Evolutionary conservation across 2,113 vertebrate species (phyloP).

Genomic region (Parus major): DNA sequence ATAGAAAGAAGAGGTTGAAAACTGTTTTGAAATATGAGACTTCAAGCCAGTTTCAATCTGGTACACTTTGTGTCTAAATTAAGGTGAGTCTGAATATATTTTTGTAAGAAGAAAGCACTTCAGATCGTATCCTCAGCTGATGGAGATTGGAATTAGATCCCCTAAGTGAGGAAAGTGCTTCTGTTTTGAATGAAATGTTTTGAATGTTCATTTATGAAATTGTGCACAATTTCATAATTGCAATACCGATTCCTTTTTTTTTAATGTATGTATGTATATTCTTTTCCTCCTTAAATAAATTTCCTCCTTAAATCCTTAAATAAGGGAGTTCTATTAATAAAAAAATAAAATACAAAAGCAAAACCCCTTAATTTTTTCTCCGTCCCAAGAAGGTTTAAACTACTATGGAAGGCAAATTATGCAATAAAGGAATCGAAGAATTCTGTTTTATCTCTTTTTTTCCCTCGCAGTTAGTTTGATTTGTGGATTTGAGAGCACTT

Average conservation of each 20-base stretch:
- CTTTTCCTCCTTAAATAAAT: background rate
- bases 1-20: background rate
- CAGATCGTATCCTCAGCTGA: background rate
- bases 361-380: background rate
- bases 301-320: background rate
- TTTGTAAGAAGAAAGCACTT: background rate
- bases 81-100: background rate
- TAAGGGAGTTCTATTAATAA: background rate
- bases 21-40: background rate
- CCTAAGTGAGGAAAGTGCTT: background rate
- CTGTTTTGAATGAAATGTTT: background rate
- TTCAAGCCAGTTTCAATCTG: background rate
- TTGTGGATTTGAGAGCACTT: constrained; percentile 3
- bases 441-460: background rate
- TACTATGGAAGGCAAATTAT: background rate
- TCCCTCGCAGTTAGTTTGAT: background rate
- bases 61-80: background rate
- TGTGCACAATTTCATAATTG: background rate
- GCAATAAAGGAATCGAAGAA: background rate
- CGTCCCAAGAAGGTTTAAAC: background rate
- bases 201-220: too few species aligned
- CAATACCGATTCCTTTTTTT: background rate
- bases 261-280: background rate
- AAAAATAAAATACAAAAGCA: background rate
- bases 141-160: background rate